These are phyloP conservation scores for Latrodectus elegans DNA, from an alignment of 2,888 invertebrate species.

Conservation along the genomic window DNA sequence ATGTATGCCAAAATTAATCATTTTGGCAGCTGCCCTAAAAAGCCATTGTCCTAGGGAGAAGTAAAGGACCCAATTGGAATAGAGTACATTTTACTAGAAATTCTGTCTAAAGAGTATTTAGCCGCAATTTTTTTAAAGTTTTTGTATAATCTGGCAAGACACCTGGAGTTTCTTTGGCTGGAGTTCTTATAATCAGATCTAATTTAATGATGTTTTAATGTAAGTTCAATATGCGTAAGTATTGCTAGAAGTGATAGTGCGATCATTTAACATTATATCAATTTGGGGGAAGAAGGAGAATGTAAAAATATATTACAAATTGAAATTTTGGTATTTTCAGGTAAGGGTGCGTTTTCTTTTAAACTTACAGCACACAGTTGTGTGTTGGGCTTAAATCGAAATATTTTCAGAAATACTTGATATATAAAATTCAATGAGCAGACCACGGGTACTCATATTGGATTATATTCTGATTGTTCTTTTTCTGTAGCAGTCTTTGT, in stretches of 20 bases:
- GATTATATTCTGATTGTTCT: constrained; percentile 13
- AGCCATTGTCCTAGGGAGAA: too few relatives aligned
- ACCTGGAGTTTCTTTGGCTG: too few relatives aligned
- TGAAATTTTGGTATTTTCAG: neutral
- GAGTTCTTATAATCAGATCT: too few relatives aligned
- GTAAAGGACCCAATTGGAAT: too few relatives aligned
- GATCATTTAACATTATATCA: neutral
- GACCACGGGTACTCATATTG: constrained; percentile 11
- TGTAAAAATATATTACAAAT: constrained; percentile 21
- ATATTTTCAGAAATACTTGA: constrained; percentile 31
- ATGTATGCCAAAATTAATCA: too few relatives aligned
- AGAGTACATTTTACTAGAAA: too few relatives aligned
- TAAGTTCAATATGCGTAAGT: constrained; percentile 6
- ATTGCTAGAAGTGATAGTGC: constrained; percentile 3
- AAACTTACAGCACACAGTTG: constrained; percentile 4
- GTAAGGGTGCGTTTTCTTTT: neutral
- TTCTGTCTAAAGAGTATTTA: too few relatives aligned
- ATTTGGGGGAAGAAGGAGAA: neutral
- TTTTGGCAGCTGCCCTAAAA: too few relatives aligned
- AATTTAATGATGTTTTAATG: neutral
- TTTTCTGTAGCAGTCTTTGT: constrained; percentile 6
- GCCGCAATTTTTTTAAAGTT: too few relatives aligned
- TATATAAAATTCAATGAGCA: constrained; percentile 20
- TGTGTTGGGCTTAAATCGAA: constrained; percentile 15
- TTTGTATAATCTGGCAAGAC: too few relatives aligned